Evolutionary conservation across 1,140 invertebrate genomes (phyloP), one percentile per base, ranked within the genome.

Genomic region (Achroia grisella): DNA sequence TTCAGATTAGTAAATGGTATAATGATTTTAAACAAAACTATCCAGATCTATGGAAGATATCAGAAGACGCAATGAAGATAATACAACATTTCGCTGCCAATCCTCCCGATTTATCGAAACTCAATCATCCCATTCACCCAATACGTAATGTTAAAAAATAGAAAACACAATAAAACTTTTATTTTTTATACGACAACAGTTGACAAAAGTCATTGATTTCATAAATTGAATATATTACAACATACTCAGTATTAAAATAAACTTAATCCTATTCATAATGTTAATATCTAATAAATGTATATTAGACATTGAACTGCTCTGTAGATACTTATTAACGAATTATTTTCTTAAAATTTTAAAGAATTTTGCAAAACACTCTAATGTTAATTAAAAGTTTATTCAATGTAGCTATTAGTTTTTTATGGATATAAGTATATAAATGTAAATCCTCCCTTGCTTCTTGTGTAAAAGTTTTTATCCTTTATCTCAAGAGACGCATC

Each of bases 81-180:
- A 88, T 93, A 6, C 82, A 70, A 43, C 71, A 89, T 8, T 92
- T 90, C 54, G 89, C 89, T 30, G 89, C 89, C 15, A 91, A 92
- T 83, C 91, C 90, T 8, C 92, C 92, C 2, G 90, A 93, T 76
- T 61, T 93, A 15, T 88, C 88, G 8, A 74, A 89, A 49, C 85
- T 93, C 76, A 79, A 88, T 28, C 91, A 93, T 77, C 91, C 92
- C n/a, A 89, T 92, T 50, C 91, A 93, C 85, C 91, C 91, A 12
- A 73, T 89, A 10, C 83, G 90, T 36, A 70, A 73, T 70, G 48
- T 61, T 37, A 67, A 69, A 14, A 62, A 67, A 61, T 61, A 23
- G 17, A 23, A 6, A 23, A 3, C 6, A 23, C 2, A 23, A 27
- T 10, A 28, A 39, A 4, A 8, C 31, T 2, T n/a, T 32, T n/a